These are phyloP conservation scores for Cephus runcator DNA, from an alignment of 2,888 invertebrate genomes.

Conservation along the genomic window DNA sequence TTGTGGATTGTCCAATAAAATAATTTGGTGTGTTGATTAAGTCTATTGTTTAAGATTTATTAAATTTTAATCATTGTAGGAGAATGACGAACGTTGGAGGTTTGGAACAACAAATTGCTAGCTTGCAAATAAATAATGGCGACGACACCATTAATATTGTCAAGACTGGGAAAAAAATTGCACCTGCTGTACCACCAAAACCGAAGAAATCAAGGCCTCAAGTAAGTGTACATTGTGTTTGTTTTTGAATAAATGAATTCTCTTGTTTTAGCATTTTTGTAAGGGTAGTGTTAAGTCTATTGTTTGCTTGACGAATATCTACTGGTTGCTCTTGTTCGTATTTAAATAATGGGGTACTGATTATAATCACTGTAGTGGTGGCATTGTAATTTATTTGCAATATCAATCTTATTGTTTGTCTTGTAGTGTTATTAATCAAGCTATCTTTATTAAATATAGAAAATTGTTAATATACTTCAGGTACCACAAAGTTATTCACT, in stretches of 20 bases:
- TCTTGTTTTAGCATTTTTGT: not conserved
- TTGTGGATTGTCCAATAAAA: not conserved
- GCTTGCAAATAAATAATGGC: conserved; percentile 72
- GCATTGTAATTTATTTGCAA: not conserved
- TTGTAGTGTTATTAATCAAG: not conserved
- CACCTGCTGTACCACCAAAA: conserved; percentile 85
- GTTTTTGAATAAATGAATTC: conserved; percentile 2
- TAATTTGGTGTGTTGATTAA: not conserved
- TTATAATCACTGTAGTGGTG: too few species aligned
- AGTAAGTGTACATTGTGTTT: conserved; percentile 55
- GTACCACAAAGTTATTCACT: conserved; percentile 82
- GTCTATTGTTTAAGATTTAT: not conserved
- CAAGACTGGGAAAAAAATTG: conserved; percentile 71
- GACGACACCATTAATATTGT: conserved; percentile 59
- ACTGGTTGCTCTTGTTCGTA: not conserved
- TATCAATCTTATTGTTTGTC: not conserved
- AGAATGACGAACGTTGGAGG: conserved; percentile 69
- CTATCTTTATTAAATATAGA: conserved; percentile 7
- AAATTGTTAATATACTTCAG: conserved; percentile 66
- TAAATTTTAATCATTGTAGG: not conserved
- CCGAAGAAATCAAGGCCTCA: conserved; percentile 73
- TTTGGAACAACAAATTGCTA: conserved; percentile 77
- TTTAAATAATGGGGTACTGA: not conserved
- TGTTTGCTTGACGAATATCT: not conserved
- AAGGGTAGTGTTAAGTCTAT: not conserved